Percentiles rank a stretch among this genome's conserved stretches.
phyloP scores from a whole-genome alignment of 2,888 invertebrate genomes.

The Brachycybe producta region DNA sequence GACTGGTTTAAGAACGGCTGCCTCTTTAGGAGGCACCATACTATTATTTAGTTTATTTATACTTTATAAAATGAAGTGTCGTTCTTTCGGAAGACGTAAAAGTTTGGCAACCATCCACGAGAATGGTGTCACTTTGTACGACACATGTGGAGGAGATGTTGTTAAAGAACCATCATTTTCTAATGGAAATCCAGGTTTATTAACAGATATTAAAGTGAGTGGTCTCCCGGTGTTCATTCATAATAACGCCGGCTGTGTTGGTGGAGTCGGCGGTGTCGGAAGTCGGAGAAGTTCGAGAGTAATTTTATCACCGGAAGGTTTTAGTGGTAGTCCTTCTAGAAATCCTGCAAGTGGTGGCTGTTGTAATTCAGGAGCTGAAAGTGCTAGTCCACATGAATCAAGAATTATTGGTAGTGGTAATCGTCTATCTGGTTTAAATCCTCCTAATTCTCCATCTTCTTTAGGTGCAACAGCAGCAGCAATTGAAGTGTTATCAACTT shows the following conservation, averaged over 20 bases:
- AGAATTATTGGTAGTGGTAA: not conserved
- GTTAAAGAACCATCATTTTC: too few relatives aligned
- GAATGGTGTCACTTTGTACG: not conserved
- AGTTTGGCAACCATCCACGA: not conserved
- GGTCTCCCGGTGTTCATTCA: not conserved
- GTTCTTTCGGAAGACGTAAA: not conserved
- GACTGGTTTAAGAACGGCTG: constrained; percentile 84
- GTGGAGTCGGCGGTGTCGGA: not conserved
- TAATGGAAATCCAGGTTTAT: too few relatives aligned
- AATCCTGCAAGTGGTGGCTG: too few relatives aligned
- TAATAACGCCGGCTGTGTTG: not conserved
- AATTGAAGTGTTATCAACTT: not conserved
- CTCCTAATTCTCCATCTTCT: not conserved
- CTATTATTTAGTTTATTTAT: constrained; percentile 81
- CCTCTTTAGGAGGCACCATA: constrained; percentile 80
- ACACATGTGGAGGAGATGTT: not conserved
- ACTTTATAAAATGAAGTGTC: constrained; percentile 69
- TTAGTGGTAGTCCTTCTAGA: not conserved
- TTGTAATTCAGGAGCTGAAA: too few relatives aligned
- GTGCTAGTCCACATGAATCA: too few relatives aligned
- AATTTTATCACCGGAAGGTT: constrained; percentile 3
- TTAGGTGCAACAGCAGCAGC: too few relatives aligned
- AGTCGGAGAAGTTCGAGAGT: constrained; percentile 5
- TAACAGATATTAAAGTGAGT: not conserved
- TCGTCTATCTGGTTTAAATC: not conserved